A percentile compares a stretch with the other conserved stretches of the same genome.
Evolutionary conservation across 1,140 invertebrate species (phyloP).

Genomic region (Danaus melanippus): DNA sequence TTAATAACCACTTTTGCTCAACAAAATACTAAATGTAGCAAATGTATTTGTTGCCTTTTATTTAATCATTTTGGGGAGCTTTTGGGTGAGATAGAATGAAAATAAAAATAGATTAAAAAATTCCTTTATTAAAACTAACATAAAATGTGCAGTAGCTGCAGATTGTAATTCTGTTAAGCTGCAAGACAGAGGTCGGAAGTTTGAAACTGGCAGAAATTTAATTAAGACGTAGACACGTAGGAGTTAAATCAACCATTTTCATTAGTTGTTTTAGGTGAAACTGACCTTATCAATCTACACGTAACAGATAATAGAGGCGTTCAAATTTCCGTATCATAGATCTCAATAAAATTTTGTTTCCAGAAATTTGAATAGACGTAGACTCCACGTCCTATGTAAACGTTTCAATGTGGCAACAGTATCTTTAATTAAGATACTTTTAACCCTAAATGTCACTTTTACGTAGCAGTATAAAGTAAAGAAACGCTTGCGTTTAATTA

Average conservation of each 20-base stretch:
- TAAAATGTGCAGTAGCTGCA: slow-evolving; percentile 19
- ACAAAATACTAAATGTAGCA: too few species aligned
- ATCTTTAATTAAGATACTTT: too few species aligned
- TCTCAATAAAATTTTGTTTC: too few species aligned
- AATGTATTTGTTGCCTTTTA: too few species aligned
- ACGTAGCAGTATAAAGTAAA: slow-evolving; percentile 12
- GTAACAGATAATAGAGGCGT: too few species aligned
- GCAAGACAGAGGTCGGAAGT: slow-evolving; percentile 25
- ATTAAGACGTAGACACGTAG: slow-evolving; percentile 24
- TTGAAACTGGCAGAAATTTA: slow-evolving; percentile 32
- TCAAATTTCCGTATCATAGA: too few species aligned
- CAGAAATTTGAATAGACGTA: too few species aligned
- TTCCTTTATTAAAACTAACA: slow-evolving; percentile 4
- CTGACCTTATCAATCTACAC: too few species aligned
- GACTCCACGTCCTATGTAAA: background rate
- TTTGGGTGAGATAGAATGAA: too few species aligned
- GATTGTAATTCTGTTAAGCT: slow-evolving; percentile 24
- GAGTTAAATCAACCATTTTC: slow-evolving; percentile 22
- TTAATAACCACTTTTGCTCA: slow-evolving; percentile 12
- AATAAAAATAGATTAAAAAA: too few species aligned
- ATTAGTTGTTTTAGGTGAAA: slow-evolving; percentile 19
- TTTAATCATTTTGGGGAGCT: too few species aligned
- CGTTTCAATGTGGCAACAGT: background rate
- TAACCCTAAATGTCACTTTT: slow-evolving; percentile 31
- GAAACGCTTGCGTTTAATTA: slow-evolving; percentile 31